Base-by-base conservation (phyloP, 2,113 vertebrate genomes). In the Barbus barbus region DNA sequence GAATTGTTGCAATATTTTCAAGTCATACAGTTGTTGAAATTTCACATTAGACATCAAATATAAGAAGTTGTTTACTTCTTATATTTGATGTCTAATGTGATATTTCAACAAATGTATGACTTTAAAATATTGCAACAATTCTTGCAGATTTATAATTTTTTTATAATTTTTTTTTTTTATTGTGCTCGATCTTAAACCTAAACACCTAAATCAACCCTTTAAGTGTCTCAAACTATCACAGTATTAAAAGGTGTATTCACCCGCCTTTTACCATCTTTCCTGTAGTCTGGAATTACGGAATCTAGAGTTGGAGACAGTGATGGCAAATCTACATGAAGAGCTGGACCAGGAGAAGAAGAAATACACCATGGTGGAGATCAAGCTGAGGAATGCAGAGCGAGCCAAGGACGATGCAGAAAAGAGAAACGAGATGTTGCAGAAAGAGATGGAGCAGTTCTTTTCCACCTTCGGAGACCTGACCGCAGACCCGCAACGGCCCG, bases 371-470 rank as follows among this genome's bases (percentile, higher is more conserved):
- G 96, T 97, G n/a, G 97, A 99, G 92, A 99, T 99, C 83, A 99
- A 99, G 91, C 96, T 99, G 92, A 95, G 98, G 9, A 99, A 99
- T 0, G 98, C 98, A 0, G 98, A 99, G 89, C 93, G 98, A 0
- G 98, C 98, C 1, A 99, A 97, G 86, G 97, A 99, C 1, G 98
- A 99, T 1, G 98, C 98, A 0, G 98, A 99, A 92, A 97, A 97
- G 80, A 95, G 98, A 76, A 99, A 99, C 0, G 95, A 97, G 88
- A 98, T 97, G 96, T 93, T 99, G 53, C 98, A 99, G 93, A 98
- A 97, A 77, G 98, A 99, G 90, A 99, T 99, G 98, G 98, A 99
- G 91, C 97, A 99, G 91, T 99, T 99, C 86, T 99, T 99, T 90
- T 98, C 98, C 74, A 99, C 98, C 0, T 99, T 99, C 13, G 97